These are phyloP conservation scores for Sander vitreus DNA, from an alignment of 2,113 vertebrate genomes.

Conservation along the genomic window DNA sequence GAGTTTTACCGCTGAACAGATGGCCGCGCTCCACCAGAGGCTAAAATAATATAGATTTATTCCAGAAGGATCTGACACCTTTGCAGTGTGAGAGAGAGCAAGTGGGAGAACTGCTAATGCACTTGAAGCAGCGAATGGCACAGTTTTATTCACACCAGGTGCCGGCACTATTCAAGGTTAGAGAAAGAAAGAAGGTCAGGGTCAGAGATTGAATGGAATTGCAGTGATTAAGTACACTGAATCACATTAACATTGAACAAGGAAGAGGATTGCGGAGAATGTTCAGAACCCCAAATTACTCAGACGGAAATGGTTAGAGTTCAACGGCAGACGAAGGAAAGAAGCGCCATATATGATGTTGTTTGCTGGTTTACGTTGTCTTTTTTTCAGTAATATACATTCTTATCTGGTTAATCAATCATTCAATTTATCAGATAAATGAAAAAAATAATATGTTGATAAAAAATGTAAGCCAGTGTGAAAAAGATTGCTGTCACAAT, in stretches of 20 bases:
- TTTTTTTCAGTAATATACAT: neutral
- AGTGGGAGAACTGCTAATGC: slow-evolving; percentile 26
- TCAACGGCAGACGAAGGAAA: neutral
- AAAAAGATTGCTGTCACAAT: neutral
- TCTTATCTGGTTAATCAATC: neutral
- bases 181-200: neutral
- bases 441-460: neutral
- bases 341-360: neutral
- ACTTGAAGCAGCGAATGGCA: slow-evolving; percentile 12
- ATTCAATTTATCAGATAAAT: neutral
- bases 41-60: slow-evolving; percentile 13
- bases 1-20: slow-evolving; percentile 5
- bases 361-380: too few species aligned
- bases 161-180: neutral
- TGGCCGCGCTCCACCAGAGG: neutral
- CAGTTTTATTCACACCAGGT: slow-evolving; percentile 27
- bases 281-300: slow-evolving; percentile 19
- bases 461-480: neutral
- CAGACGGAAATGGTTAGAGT: neutral
- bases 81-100: neutral
- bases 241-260: slow-evolving; percentile 40
- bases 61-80: slow-evolving; percentile 19
- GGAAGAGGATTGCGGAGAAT: neutral
- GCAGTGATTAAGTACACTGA: slow-evolving; percentile 34
- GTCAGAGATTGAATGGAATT: slow-evolving; percentile 1